Conservation (phyloP, 2,888 invertebrate species). For the Eupithecia pulchellata region DNA sequence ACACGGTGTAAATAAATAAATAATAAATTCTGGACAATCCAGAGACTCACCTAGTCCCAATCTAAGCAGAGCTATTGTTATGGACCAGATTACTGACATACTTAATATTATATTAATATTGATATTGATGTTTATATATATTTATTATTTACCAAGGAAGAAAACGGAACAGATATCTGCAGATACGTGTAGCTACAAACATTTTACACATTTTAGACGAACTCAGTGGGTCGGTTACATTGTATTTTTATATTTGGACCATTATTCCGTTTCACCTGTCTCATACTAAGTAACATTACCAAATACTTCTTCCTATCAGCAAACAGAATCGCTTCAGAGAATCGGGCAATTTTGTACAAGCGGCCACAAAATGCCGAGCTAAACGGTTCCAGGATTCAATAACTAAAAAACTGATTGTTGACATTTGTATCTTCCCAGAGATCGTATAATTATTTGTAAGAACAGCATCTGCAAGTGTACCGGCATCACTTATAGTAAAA, state of each 20-base stretch:
- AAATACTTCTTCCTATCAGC: background rate
- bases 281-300: conserved; percentile 7
- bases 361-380: conserved; percentile 15
- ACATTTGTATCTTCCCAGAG: conserved; percentile 29
- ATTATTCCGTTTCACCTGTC: conserved; percentile 6
- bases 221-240: background rate
- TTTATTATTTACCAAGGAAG: no score
- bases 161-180: no score
- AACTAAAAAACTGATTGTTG: conserved; percentile 28
- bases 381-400: background rate
- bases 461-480: conserved; percentile 15
- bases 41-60: no score
- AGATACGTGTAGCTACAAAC: no score
- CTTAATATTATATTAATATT: no score
- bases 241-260: background rate
- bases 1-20: no score
- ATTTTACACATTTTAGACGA: no score
- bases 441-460: conserved; percentile 24
- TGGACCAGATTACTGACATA: no score
- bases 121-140: no score
- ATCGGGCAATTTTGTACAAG: conserved; percentile 22
- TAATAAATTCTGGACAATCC: no score
- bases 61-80: no score
- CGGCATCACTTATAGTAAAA: background rate
- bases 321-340: conserved; percentile 20